Percentiles rank a stretch among this genome's conserved stretches.
These are phyloP conservation scores for Chloroceryle inda DNA, from an alignment of 2,797 vertebrate genomes.

Conservation along the genomic window DNA sequence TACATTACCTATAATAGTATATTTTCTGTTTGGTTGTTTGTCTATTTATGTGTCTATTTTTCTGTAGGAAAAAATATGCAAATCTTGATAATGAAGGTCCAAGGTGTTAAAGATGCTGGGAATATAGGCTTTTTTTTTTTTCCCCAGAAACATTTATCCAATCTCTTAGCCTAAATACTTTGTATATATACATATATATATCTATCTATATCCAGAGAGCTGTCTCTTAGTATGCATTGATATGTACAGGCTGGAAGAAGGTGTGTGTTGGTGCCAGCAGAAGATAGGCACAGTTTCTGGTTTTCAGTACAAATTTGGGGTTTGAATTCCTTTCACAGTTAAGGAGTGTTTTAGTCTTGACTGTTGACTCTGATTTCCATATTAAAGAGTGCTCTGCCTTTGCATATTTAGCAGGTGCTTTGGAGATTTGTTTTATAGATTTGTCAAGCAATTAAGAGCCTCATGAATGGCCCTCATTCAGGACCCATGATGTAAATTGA, in stretches of 20 bases:
- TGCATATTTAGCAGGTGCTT: background rate
- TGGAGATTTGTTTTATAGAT: background rate
- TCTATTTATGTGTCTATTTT: background rate
- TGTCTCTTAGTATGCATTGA: accelerated
- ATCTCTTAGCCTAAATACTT: background rate
- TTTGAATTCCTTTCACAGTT: background rate
- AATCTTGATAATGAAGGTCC: background rate
- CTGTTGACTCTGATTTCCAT: background rate
- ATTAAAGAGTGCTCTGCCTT: background rate
- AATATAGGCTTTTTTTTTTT: background rate
- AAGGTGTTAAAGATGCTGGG: background rate
- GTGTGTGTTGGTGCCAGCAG: background rate
- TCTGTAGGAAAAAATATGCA: background rate
- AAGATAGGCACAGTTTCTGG: background rate
- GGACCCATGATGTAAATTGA: background rate
- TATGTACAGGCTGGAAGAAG: background rate
- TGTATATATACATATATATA: too few relatives aligned
- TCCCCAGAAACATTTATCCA: background rate
- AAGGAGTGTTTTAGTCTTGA: background rate
- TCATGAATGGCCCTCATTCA: background rate
- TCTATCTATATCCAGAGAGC: background rate
- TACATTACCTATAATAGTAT: background rate
- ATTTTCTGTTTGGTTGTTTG: background rate
- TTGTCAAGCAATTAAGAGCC: background rate
- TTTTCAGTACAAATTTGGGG: background rate